A percentile compares a stretch with the other conserved stretches of the same genome.
Conservation (phyloP, 2,113 vertebrate species). For the Cichladusa arquata region DNA sequence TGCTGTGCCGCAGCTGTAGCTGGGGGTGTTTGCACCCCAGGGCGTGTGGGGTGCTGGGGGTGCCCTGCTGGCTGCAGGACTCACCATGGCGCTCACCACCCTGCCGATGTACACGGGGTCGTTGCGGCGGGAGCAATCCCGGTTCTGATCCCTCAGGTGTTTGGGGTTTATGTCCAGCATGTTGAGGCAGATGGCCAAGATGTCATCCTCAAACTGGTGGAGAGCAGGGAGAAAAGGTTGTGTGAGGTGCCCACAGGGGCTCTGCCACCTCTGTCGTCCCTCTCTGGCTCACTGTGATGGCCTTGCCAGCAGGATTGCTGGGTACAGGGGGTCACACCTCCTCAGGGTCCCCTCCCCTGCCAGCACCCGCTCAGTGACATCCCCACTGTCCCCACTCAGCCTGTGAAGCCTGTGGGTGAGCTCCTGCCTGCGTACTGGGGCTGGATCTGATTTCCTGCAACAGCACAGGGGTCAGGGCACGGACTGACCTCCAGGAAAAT, state of each 20-base stretch:
- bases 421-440: rapidly evolving
- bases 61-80: background rate
- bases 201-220: conserved; percentile 80
- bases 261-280: background rate
- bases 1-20: background rate
- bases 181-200: conserved; percentile 81
- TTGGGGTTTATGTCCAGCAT: conserved; percentile 86
- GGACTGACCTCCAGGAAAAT: background rate
- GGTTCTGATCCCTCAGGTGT: conserved; percentile 71
- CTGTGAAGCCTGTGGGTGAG: background rate
- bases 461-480: rapidly evolving
- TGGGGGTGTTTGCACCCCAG: background rate
- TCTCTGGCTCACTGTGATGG: background rate
- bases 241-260: background rate
- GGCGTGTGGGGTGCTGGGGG: background rate
- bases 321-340: background rate
- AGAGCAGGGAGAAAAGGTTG: background rate
- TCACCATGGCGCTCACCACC: conserved; percentile 90
- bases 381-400: background rate
- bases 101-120: conserved; percentile 80
- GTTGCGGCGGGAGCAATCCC: conserved; percentile 77
- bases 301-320: background rate
- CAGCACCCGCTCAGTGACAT: rapidly evolving
- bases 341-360: rapidly evolving
- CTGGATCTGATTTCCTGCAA: background rate